Evolutionary conservation across 2,888 invertebrate genomes (phyloP).

Genomic region (Apantesis nais): DNA sequence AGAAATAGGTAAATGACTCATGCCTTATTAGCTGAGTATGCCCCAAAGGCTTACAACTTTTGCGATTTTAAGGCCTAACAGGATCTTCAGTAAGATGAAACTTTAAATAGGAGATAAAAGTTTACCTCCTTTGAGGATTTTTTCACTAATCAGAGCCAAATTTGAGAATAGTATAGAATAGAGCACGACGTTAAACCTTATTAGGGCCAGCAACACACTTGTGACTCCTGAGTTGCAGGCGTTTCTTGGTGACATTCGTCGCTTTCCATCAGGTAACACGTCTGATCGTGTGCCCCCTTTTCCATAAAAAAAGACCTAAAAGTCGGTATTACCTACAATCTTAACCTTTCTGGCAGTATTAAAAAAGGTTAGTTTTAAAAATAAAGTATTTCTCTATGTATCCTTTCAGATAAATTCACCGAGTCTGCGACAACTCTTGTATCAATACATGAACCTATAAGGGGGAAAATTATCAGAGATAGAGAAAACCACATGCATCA

Average conservation of each 20-base stretch:
- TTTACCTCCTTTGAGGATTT: not conserved
- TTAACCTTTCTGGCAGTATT: not conserved
- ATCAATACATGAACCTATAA: not conserved
- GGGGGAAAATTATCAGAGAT: not conserved
- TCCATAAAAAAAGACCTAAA: not conserved
- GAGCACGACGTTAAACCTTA: not conserved
- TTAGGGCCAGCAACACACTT: no score
- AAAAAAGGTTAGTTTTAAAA: not conserved
- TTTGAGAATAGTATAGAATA: not conserved
- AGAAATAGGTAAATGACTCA: constrained; percentile 6
- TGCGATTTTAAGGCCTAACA: not conserved
- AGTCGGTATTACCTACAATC: not conserved
- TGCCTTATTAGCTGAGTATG: no score
- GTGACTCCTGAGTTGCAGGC: no score
- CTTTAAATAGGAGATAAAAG: not conserved
- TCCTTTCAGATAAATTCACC: constrained; percentile 3
- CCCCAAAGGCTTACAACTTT: not conserved
- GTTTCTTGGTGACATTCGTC: no score
- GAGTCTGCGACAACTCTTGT: constrained; percentile 8
- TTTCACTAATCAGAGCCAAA: not conserved
- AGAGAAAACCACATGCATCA: constrained; percentile 1
- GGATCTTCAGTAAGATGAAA: not conserved
- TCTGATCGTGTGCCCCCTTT: no score
- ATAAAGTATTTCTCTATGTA: not conserved
- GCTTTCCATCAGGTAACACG: no score